Evolutionary conservation across 2,113 vertebrate species (phyloP), one percentile per base, ranked within the genome.

Genomic region (Mormyrus iriodes): DNA sequence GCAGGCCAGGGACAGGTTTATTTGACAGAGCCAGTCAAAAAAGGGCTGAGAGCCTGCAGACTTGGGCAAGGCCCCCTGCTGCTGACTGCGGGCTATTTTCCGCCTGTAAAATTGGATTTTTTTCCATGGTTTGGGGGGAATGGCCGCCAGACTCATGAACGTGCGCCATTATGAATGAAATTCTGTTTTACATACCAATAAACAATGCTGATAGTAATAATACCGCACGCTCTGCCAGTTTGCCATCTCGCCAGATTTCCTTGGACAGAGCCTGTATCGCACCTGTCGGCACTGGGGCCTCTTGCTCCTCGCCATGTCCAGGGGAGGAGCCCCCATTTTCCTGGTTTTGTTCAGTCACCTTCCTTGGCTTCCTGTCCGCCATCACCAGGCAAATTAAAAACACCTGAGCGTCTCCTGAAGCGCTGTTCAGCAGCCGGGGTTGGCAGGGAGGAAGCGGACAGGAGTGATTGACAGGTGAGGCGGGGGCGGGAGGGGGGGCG

Each of bases 341-440:
- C 69, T 90, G 65, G 82, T 82, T 76, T 90, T 85, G 86, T 94
- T 92, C 91, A 69, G 90, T 92, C 91, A 82, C 48, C 49, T 90
- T 82, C 88, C 1, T 0, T 85, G 88, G 89, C 87, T 82, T 92
- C 91, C 89, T 90, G 88, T 93, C 93, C 90, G 93, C 93, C 92
- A 93, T 92, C 93, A 65, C 93, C 93, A 69, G 39, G 88, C 84
- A 88, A 90, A 90, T 90, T 79, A 90, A 89, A 90, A 91, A 89
- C 87, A 52, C 87, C 90, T 89, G 88, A 44, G 82, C 84, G 46
- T 79, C 85, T 89, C 87, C 79, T 83, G 90, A 51, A 87, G 48
- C 49, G 51, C 88, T 61, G 65, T 44, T 51, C 88, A 88, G 88
- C 92, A 31, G 49, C 27, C 31, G 84, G 49, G 73, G 61, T 85